Percentiles rank a stretch among this genome's conserved stretches.
Evolutionary conservation across 2,888 invertebrate genomes (phyloP).

Genomic region (Globia sparganii): DNA sequence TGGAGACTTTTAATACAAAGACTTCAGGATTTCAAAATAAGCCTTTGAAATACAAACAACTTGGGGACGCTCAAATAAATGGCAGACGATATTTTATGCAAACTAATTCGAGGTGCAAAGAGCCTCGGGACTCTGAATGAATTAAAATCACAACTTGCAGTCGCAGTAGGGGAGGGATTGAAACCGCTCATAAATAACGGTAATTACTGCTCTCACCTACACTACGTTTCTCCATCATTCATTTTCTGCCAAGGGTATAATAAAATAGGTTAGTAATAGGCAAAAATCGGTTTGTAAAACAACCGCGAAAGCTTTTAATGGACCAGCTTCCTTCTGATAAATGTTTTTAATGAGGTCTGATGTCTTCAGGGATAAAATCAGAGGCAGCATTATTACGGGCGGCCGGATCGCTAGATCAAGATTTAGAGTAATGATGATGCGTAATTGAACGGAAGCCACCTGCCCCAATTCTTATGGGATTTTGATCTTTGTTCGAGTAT

Average conservation of each 20-base stretch:
- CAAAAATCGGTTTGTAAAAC: conserved; percentile 73
- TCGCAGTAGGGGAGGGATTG: conserved; percentile 80
- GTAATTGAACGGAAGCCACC: conserved; percentile 73
- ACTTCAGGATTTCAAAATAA: conserved; percentile 70
- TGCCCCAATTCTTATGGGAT: conserved; percentile 62
- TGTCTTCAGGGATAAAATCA: conserved; percentile 71
- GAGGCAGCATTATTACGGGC: conserved; percentile 63
- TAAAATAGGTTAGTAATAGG: conserved; percentile 61
- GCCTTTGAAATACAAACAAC: conserved; percentile 78
- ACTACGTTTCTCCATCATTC: conserved; percentile 71
- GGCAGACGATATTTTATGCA: conserved; percentile 86
- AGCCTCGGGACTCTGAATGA: conserved; percentile 84
- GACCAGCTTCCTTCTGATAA: conserved; percentile 69
- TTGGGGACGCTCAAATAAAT: conserved; percentile 81
- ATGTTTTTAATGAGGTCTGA: conserved; percentile 74
- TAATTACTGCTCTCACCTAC: conserved; percentile 81
- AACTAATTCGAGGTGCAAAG: conserved; percentile 89
- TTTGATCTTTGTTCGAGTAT: conserved; percentile 64
- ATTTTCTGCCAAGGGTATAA: conserved; percentile 72
- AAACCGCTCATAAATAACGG: conserved; percentile 88
- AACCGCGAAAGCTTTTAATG: conserved; percentile 67
- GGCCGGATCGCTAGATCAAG: conserved; percentile 67
- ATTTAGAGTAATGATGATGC: conserved; percentile 74
- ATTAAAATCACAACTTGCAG: conserved; percentile 89
- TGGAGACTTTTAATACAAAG: conserved; percentile 56